A percentile compares a stretch with the other conserved stretches of the same genome.
phyloP scores from a whole-genome alignment of 2,888 invertebrate species.

The Ormyrus pomaceus region DNA sequence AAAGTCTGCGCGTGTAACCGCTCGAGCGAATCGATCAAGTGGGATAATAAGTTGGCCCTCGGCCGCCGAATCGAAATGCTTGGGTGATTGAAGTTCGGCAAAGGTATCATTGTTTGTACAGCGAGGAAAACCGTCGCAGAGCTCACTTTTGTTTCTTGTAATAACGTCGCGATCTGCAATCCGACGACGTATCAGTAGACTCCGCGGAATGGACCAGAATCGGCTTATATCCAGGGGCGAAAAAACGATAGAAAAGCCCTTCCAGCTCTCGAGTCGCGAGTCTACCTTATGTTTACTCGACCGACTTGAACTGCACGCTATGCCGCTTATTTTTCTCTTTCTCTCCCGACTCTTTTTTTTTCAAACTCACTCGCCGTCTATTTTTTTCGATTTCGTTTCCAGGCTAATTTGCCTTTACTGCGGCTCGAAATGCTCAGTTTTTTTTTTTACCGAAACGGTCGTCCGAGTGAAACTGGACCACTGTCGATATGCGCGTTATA shows the following conservation, averaged over 20 bases:
- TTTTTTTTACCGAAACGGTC: conserved; percentile 11
- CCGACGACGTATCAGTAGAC: conserved; percentile 7
- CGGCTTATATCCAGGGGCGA: conserved; percentile 26
- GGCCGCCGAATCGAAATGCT: conserved; percentile 71
- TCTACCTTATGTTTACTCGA: conserved; percentile 26
- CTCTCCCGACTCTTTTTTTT: conserved; percentile 1
- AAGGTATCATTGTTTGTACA: conserved; percentile 42
- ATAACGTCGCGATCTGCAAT: conserved; percentile 22
- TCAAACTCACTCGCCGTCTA: not conserved
- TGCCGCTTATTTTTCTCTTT: conserved; percentile 30
- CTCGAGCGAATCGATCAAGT: conserved; percentile 71
- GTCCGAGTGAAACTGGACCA: conserved; percentile 19
- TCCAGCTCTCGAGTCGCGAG: conserved; percentile 13
- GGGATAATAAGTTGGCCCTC: conserved; percentile 67
- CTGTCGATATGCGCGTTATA: conserved; percentile 33
- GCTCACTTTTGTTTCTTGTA: conserved; percentile 25
- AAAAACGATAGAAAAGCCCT: conserved; percentile 9
- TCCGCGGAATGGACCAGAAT: conserved; percentile 41
- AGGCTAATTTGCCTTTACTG: conserved; percentile 17
- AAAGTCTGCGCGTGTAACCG: conserved; percentile 62
- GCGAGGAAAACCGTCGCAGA: not conserved
- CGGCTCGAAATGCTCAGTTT: conserved; percentile 10
- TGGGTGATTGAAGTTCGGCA: conserved; percentile 70
- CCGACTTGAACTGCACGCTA: conserved; percentile 34
- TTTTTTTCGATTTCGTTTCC: conserved; percentile 18